These are phyloP conservation scores for Teleogryllus occipitalis DNA, from an alignment of 1,140 invertebrate genomes.

Conservation along the genomic window DNA sequence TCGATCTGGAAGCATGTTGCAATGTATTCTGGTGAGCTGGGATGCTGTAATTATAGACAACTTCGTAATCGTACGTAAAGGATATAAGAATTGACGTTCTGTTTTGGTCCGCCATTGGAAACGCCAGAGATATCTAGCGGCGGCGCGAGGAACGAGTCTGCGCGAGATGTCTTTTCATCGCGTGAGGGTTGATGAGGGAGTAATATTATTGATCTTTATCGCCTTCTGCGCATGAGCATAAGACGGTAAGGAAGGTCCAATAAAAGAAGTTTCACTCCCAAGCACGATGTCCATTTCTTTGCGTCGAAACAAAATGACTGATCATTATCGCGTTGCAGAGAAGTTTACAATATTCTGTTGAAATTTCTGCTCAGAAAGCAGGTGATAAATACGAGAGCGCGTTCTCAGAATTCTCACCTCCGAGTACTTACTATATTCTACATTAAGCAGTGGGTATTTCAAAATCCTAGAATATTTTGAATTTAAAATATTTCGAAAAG, in stretches of 20 bases:
- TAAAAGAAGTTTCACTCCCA: not conserved
- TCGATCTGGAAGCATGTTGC: no score
- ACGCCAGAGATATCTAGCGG: not conserved
- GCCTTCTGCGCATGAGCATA: not conserved
- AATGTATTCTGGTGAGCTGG: no score
- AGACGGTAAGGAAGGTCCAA: not conserved
- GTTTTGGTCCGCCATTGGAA: not conserved
- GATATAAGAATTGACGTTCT: no score
- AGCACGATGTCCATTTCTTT: not conserved
- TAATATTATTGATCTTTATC: slow-evolving; percentile 6
- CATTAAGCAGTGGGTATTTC: no score
- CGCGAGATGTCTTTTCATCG: not conserved
- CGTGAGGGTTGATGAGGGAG: not conserved
- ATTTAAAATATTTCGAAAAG: no score
- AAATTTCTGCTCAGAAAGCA: no score
- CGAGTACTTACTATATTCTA: no score
- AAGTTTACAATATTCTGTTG: not conserved
- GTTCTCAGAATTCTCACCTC: no score
- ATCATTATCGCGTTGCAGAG: not conserved
- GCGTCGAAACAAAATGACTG: not conserved
- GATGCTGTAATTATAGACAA: no score
- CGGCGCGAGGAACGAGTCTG: not conserved
- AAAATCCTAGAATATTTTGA: no score
- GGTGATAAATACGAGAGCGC: no score
- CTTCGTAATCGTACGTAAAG: no score